A percentile compares a stretch with the other conserved stretches of the same genome.
These are phyloP conservation scores for Actinia equina DNA, from an alignment of 64 coral and sea anemone genomes.

Conservation along the genomic window DNA sequence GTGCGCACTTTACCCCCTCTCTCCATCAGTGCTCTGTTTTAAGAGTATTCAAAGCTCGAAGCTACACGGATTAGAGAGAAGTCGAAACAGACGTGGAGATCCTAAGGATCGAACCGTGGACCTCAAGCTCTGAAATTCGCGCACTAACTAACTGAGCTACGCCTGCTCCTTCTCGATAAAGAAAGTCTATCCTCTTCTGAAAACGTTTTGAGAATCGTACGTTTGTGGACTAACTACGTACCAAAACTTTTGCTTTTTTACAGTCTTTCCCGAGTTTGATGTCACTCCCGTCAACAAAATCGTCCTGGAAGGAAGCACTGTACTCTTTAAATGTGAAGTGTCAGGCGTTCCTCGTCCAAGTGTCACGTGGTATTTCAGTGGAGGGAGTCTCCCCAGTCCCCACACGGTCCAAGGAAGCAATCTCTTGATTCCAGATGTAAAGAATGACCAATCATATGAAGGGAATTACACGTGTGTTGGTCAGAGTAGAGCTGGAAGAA, in stretches of 20 bases:
- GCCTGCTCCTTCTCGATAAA: no score
- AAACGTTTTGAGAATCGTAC: no score
- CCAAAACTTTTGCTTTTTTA: background rate
- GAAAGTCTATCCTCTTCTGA: no score
- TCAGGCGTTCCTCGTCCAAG: conserved; percentile 4
- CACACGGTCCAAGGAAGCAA: background rate
- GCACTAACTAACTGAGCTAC: no score
- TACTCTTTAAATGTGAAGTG: background rate
- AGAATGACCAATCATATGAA: background rate
- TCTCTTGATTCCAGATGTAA: background rate
- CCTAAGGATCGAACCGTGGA: no score
- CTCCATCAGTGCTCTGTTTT: no score
- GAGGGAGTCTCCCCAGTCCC: background rate
- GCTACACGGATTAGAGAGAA: no score
- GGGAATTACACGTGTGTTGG: conserved; percentile 28
- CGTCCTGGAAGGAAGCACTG: background rate
- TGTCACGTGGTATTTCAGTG: conserved; percentile 19
- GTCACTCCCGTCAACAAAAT: background rate
- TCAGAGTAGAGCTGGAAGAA: background rate
- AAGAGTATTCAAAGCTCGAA: no score
- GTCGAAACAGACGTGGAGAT: no score
- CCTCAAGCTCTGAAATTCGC: no score
- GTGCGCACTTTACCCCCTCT: no score
- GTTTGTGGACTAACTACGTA: no score
- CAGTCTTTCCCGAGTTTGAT: conserved; percentile 18